These are phyloP conservation scores for Burhinus oedicnemus DNA, from an alignment of 2,113 vertebrate genomes.

Conservation along the genomic window DNA sequence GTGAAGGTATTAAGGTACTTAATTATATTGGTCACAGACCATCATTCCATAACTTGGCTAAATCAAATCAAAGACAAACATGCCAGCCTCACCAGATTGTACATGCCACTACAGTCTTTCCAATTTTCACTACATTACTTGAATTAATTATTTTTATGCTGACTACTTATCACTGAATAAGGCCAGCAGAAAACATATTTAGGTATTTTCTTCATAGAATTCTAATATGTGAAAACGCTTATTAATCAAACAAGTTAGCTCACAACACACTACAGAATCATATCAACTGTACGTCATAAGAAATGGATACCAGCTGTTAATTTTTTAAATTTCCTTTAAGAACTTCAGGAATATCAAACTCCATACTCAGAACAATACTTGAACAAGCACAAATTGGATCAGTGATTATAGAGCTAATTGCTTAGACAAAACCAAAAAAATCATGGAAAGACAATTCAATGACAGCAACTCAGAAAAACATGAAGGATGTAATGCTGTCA, in stretches of 20 bases:
- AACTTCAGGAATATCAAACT: background rate
- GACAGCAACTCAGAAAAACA: background rate
- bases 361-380: background rate
- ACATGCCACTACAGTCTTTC: slow-evolving; percentile 56
- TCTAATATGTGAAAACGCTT: background rate
- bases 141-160: slow-evolving; percentile 53
- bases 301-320: background rate
- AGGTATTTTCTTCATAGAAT: background rate
- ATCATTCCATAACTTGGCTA: slow-evolving; percentile 39
- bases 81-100: slow-evolving; percentile 50
- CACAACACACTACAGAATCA: background rate
- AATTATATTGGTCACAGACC: slow-evolving; percentile 64
- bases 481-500: background rate
- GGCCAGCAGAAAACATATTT: background rate
- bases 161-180: slow-evolving; percentile 33
- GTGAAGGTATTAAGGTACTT: slow-evolving; percentile 66
- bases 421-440: background rate
- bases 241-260: background rate
- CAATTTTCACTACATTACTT: slow-evolving; percentile 3
- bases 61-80: slow-evolving; percentile 60
- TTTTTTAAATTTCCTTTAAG: background rate
- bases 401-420: background rate
- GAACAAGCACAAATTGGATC: background rate
- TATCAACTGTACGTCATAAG: background rate
- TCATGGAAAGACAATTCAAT: background rate